Base-by-base conservation (phyloP, 2,113 vertebrate species). In the Oenanthe melanoleuca region DNA sequence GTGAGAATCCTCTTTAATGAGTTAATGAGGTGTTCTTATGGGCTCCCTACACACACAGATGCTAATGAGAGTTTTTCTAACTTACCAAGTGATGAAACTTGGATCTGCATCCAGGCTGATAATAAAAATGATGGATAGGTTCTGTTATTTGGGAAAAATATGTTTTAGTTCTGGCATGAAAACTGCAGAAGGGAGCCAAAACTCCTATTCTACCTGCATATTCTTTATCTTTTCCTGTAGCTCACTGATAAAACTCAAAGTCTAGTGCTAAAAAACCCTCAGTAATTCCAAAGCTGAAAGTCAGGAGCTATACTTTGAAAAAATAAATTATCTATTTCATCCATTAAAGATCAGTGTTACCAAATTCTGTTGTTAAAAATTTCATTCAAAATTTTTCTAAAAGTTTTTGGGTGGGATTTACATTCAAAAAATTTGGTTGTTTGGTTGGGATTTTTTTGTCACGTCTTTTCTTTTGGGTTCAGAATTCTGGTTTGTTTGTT, bases 1-100 rank as follows among this genome's bases (percentile, higher is more conserved):
- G 87, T 91, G 81, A 92, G 92, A 97, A 96, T 96, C 90, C 89
- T 95, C 86, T 96, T 95, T 97, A 97, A 97, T 96, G 97, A 96
- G 96, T 96, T 97, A 95, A 96, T 96, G 96, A 97, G 88, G 86
- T 96, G 85, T 91, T 97, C 95, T 94, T 96, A 94, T 65, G 90
- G 93, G 89, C 61, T 94, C 88, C 82, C 87, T 96, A 38, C 95
- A 83, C 80, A 95, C 78, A 89, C 77, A 86, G n/a, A 95, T 96
- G 90, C 70, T 95, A 95, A 92, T 90, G 91, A 96, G 92, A 95
- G 78, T 84, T 93, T 94, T 95, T 93, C 67, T 60, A 93, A 89
- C 73, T 91, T 94, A 91, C 33, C 38, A 71, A 96, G 77, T 93
- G 93, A 88, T 89, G 86, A 89, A 95, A 93, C 85, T 94, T 88